Evolutionary conservation across 2,797 vertebrate species (phyloP), one percentile per base, ranked within the genome.

Genomic region (Pempheris klunzingeri): DNA sequence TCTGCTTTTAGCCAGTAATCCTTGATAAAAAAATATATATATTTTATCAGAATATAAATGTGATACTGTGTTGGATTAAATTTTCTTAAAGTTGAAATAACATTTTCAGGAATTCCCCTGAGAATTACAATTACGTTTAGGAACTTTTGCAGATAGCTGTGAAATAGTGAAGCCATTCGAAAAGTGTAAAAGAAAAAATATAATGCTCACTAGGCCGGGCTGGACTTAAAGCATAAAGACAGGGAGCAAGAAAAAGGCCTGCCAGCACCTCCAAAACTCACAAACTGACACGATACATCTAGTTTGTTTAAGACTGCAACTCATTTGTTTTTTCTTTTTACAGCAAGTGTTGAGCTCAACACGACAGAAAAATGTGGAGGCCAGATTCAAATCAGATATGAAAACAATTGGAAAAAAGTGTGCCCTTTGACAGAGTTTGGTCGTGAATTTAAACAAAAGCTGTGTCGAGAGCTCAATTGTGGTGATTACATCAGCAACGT

Each of bases 381-480:
- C 26, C 0, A 1, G 3, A 44, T 93, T 26, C 0, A 1, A 34
- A 44, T 94, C 9, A 18, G 12, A 0, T 80, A 89, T 55, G 0
- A 1, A 22, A 0, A n/a, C 2, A 0, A 0, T 0, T 72, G 50
- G 85, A 28, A 87, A 39, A 13, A 43, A 0, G 14, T 90, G 22
- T 93, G 74, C 61, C 11, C 5, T 0, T 0, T 0, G 0, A 0
- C 0, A 0, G 0, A 18, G 2, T 0, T 5, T 3, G 0, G 0
- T 0, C 0, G 0, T 0, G 0, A 0, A 0, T 2, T 36, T 0
- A 1, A 0, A 7, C 0, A 20, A 0, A 8, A 5, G 0, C 55
- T 92, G 15, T 92, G 90, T 74, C 0, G 1, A 0, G 0, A 4
- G 0, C 15, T 68, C 0, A 0, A 0, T 0, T 84, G 81, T 36